Conservation (phyloP, 2,113 vertebrate genomes). For the Vimba vimba region DNA sequence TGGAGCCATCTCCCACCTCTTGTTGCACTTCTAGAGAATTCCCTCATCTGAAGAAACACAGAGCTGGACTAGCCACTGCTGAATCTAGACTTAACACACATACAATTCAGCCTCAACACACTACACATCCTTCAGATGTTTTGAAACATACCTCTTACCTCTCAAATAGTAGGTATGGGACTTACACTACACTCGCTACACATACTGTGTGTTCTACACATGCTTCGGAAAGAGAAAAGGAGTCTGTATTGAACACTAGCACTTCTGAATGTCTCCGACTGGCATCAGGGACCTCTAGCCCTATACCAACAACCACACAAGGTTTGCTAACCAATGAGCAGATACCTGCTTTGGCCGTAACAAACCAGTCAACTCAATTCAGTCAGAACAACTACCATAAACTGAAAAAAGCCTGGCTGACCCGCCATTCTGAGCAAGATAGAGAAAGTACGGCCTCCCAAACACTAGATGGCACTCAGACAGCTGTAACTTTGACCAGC, state of each 20-base stretch:
- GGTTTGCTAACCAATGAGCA: slow-evolving; percentile 58
- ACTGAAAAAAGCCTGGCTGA: slow-evolving; percentile 91
- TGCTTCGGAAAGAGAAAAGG: slow-evolving; percentile 31
- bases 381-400: slow-evolving; percentile 83
- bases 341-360: slow-evolving; percentile 71
- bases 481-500: not conserved
- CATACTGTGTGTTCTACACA: slow-evolving; percentile 42
- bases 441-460: slow-evolving; percentile 75
- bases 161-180: slow-evolving; percentile 14
- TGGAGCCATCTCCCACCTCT: slow-evolving; percentile 53
- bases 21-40: slow-evolving; percentile 73
- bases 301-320: slow-evolving; percentile 72
- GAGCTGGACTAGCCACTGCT: slow-evolving; percentile 85
- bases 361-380: slow-evolving; percentile 73
- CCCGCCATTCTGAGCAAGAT: slow-evolving; percentile 89
- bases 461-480: slow-evolving; percentile 41
- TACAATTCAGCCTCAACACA: slow-evolving; percentile 29
- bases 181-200: slow-evolving; percentile 31
- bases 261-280: slow-evolving; percentile 45
- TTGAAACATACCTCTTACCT: slow-evolving; percentile 43
- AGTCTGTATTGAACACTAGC: slow-evolving; percentile 34
- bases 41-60: slow-evolving; percentile 89
- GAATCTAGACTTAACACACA: slow-evolving; percentile 77
- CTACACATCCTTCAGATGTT: slow-evolving; percentile 20
- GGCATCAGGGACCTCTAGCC: slow-evolving; percentile 34